phyloP scores from a whole-genome alignment of 2,113 vertebrate genomes.

The Recurvirostra avosetta region DNA sequence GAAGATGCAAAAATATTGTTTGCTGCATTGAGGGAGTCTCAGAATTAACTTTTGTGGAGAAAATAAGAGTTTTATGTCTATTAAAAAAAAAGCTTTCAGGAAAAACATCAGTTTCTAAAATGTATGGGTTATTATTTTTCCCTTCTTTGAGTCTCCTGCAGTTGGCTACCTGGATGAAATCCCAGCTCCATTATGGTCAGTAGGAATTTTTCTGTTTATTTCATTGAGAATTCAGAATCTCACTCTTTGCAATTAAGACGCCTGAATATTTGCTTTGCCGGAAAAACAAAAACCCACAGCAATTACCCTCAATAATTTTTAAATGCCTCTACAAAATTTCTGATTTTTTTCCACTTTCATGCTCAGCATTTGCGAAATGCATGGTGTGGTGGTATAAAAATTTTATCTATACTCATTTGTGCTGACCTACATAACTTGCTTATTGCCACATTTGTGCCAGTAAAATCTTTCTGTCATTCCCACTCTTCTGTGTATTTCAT shows the following conservation, averaged over 20 bases:
- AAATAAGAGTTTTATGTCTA: background rate
- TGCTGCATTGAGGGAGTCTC: background rate
- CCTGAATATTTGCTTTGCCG: background rate
- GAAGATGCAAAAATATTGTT: background rate
- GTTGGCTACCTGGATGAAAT: background rate
- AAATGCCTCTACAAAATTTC: background rate
- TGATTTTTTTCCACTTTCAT: background rate
- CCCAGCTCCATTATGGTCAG: background rate
- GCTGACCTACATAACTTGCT: conserved; percentile 1
- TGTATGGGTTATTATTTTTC: background rate
- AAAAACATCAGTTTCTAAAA: background rate
- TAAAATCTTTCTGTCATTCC: conserved; percentile 14
- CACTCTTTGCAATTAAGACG: background rate
- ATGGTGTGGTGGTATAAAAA: background rate
- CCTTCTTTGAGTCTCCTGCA: background rate
- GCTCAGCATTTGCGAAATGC: background rate
- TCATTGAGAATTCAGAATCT: background rate
- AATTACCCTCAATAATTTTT: background rate
- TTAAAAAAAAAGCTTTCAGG: background rate
- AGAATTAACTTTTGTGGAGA: background rate
- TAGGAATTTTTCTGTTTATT: background rate
- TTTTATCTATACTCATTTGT: background rate
- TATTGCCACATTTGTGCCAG: background rate
- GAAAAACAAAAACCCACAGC: background rate
- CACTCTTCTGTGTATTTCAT: background rate